Base-by-base conservation (phyloP, 2,888 invertebrate genomes). In the Ischnus inquisitorius region DNA sequence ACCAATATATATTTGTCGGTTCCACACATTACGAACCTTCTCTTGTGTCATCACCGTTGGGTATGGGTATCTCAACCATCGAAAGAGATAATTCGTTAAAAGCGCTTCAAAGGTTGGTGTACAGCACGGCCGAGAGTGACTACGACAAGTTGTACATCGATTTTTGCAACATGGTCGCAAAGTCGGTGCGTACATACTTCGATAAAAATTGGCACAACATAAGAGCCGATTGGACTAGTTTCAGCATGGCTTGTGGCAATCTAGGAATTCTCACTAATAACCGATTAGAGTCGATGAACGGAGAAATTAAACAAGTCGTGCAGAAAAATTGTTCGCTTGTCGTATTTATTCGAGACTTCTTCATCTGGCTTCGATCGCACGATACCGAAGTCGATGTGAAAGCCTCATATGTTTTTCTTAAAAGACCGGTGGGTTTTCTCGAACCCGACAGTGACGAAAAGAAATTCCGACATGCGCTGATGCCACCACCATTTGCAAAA, bases 191-290 rank as follows among this genome's bases (percentile, higher is more conserved):
- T 2, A 3, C 41, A 8, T 81, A 77, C 46, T 82, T 77, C 51
- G 51, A 60, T 16, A 64, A 72, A 16, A 84, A 84, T 51, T 84
- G 84, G 81, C 72, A 72, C 28, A 34, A 46, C 1, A 77, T 77
- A 25, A 25, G 28, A 39, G 25, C 48, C n/a, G 76, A 82, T 19
- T 77, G 82, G 77, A 16, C 48, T 5, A 8, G 10, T 10, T 77
- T 41, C 12, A 71, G 51, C 5, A 77, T 82, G 77, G 25, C 14
- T 4, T 22, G 43, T 6, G 76, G 71, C 22, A 82, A 82, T 62
- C 74, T 71, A 14, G 51, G 25, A 3, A 77, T 71, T 34, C 1
- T n/a, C 6, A 77, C 82, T 1, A 82, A 82, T 54, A 82, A 77
- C 19, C 57, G 82, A 64, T 51, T 71, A 22, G 77, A 82, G 43